A percentile compares a stretch with the other conserved stretches of the same genome.
phyloP scores from a whole-genome alignment of 2,113 vertebrate species.

The Scomber scombrus region DNA sequence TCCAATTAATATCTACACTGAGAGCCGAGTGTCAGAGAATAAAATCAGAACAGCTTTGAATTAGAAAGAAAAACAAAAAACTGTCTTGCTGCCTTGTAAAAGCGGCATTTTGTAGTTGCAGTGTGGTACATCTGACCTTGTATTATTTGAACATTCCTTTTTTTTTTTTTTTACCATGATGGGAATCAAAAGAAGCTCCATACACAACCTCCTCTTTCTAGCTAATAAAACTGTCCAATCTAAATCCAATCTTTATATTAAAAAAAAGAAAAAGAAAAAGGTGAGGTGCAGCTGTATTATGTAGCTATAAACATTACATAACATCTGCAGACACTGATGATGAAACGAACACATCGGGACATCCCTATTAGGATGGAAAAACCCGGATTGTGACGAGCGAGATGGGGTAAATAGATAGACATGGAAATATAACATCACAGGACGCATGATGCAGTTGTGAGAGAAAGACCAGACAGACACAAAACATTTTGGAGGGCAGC shows the following conservation, averaged over 20 bases:
- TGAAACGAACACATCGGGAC: neutral
- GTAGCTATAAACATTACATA: neutral
- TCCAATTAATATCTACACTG: neutral
- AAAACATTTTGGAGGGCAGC: slow-evolving; percentile 28
- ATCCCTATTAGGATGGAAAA: slow-evolving; percentile 4
- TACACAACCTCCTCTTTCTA: no score
- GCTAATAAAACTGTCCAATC: neutral
- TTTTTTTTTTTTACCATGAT: no score
- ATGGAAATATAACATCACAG: slow-evolving; percentile 20
- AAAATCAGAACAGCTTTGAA: neutral
- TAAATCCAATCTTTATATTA: neutral
- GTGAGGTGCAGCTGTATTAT: neutral
- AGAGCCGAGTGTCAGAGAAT: neutral
- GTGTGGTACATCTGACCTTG: neutral
- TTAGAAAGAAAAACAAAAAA: neutral
- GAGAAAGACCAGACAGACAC: neutral
- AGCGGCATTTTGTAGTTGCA: neutral
- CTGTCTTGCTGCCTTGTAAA: neutral
- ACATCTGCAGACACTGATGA: neutral
- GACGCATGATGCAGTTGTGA: slow-evolving; percentile 5
- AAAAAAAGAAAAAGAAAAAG: no score
- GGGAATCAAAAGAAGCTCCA: no score
- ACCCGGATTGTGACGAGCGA: neutral
- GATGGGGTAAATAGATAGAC: neutral
- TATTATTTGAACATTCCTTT: no score